Base-by-base conservation (phyloP, 2,888 invertebrate species). In the Teinopalpus imperialis region DNA sequence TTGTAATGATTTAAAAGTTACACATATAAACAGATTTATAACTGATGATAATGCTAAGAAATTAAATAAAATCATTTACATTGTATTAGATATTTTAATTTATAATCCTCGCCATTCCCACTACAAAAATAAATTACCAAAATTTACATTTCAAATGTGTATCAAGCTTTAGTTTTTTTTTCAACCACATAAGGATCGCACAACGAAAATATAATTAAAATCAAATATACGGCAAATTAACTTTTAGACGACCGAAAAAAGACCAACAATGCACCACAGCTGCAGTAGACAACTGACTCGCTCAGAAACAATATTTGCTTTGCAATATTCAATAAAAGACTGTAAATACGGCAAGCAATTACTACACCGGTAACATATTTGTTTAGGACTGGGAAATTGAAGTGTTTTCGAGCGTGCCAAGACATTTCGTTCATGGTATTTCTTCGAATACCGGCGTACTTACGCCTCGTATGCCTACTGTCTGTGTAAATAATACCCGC, bases 371-470 rank as follows among this genome's bases (percentile, higher is more conserved):
- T 78, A 81, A 86, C 86, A 85, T 88, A 81, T 88, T 88, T 87
- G 73, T 71, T 87, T 88, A 88, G 88, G 87, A 87, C 86, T 73
- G 79, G 79, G 80, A 74, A 76, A 82, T 81, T 82, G 81, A 81
- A 87, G 86, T 85, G 82, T 80, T 75, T 83, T 81, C 81, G 72
- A 75, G 77, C 82, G 74, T 77, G 78, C 74, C 72, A 74, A 79
- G 81, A 77, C 81, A 76, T 83, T 81, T 81, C 59, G 67, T 69
- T 66, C 59, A 71, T 78, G 74, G 79, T 72, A 76, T 76, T 74
- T 72, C 76, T 71, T 66, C 60, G 63, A 61, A 61, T 54, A 53
- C 53, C 53, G 52, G 52, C 53, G 49, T 54, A 35, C 30, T 34
- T 47, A 36, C 35, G 54, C 61, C 59, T 58, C 54, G 58, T 61